These are phyloP conservation scores for Tigriopus californicus DNA, from an alignment of 2,888 invertebrate genomes.

Conservation along the genomic window DNA sequence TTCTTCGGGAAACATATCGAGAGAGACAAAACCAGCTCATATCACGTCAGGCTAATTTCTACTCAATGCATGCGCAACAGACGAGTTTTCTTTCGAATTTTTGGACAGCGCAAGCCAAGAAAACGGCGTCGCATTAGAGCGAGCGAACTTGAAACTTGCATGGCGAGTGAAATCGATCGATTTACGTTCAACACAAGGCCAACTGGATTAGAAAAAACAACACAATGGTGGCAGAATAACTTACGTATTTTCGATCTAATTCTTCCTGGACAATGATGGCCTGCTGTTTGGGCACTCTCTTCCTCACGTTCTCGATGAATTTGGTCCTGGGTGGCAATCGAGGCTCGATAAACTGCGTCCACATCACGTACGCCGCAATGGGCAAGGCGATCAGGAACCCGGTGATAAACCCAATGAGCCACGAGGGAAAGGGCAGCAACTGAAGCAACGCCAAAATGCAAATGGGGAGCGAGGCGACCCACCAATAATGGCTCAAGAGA, in stretches of 20 bases:
- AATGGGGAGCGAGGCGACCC: background rate
- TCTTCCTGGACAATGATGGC: slow-evolving; percentile 10
- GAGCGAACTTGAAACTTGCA: too few species aligned
- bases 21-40: too few species aligned
- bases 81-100: too few species aligned
- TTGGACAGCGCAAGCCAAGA: too few species aligned
- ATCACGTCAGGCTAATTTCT: too few species aligned
- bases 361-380: background rate
- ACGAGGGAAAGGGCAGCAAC: background rate
- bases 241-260: slow-evolving; percentile 1
- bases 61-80: too few species aligned
- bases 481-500: background rate
- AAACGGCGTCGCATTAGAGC: too few species aligned
- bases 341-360: background rate
- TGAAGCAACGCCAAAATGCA: slow-evolving; percentile 1
- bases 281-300: background rate
- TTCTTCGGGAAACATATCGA: too few species aligned
- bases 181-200: too few species aligned
- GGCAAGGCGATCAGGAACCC: background rate
- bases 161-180: too few species aligned
- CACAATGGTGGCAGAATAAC: too few species aligned
- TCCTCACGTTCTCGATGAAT: background rate
- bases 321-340: background rate
- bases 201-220: too few species aligned
- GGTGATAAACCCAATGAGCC: slow-evolving; percentile 3